Evolutionary conservation across 2,797 vertebrate species (phyloP), one percentile per base, ranked within the genome.

Genomic region (Arrhamphus sclerolepis): DNA sequence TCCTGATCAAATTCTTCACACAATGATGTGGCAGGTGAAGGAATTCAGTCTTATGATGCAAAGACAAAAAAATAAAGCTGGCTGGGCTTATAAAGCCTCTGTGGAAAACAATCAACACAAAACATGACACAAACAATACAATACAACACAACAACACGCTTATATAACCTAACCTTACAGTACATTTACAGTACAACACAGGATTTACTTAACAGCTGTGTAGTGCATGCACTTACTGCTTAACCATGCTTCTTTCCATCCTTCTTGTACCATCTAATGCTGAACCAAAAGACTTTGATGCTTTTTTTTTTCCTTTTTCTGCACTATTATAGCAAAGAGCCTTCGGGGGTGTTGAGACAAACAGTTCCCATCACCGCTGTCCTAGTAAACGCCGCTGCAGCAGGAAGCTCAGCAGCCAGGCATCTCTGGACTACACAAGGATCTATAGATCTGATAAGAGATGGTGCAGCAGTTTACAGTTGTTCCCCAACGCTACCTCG

Each of bases 361-460:
- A 54, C 42, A 34, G 57, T 22, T 48, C 63, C 56, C 53, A 50
- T 20, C 51, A 10, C 62, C 18, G 29, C 59, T 26, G 24, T 78
- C 67, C 77, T 66, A 73, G 76, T 72, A 69, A 79, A 75, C 58
- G 26, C 62, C 74, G 72, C 69, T 80, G 85, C 77, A 19, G 76
- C 75, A 81, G 64, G 49, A 75, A 50, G 71, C 66, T 56, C 42
- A 20, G 77, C 70, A 57, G 72, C 72, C 58, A 21, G 39, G 1
- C 75, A 4, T 74, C 63, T 69, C 70, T 16, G 51, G 43, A 52
- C 68, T 29, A 44, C 75, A 51, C 70, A 0, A 60, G 66, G 67
- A 76, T 81, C 77, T 68, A 56, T 65, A 81, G 82, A 90, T 89
- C 62, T 72, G 84, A 84, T 81, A 48, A 73, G 64, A 78, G 81